These are phyloP conservation scores for Thunnus albacares DNA, from an alignment of 2,797 vertebrate species.

Conservation along the genomic window DNA sequence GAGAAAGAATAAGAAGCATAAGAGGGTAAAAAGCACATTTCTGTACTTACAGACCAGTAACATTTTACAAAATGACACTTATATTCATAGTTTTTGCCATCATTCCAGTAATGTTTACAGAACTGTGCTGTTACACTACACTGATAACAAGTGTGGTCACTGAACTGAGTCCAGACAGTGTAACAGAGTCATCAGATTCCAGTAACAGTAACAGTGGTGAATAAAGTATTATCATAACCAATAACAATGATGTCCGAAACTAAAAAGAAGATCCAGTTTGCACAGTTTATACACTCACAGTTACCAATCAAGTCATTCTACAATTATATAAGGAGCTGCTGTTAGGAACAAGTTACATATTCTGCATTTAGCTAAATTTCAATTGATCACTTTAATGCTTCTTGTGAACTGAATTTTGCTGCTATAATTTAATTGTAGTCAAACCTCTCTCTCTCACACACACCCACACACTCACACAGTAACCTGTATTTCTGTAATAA, in stretches of 20 bases:
- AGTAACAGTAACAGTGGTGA: not conserved
- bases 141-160: not conserved
- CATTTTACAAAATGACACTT: not conserved
- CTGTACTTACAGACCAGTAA: not conserved
- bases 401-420: not conserved
- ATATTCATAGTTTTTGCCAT: not conserved
- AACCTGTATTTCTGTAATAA: slow-evolving; percentile 29
- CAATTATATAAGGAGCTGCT: not conserved
- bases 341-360: not conserved
- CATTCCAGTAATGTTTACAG: not conserved
- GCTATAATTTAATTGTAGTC: not conserved
- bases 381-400: not conserved
- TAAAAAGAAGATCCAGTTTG: not conserved
- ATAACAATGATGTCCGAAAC: not conserved
- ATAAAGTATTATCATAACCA: not conserved
- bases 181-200: not conserved
- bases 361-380: not conserved
- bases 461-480: not conserved
- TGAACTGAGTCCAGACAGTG: not conserved
- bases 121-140: not conserved
- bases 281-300: not conserved
- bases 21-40: too few relatives aligned
- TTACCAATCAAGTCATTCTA: not conserved
- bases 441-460: not conserved
- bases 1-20: not conserved